Evolutionary conservation across 2,888 invertebrate species (phyloP).

Genomic region (Xestia xanthographa): DNA sequence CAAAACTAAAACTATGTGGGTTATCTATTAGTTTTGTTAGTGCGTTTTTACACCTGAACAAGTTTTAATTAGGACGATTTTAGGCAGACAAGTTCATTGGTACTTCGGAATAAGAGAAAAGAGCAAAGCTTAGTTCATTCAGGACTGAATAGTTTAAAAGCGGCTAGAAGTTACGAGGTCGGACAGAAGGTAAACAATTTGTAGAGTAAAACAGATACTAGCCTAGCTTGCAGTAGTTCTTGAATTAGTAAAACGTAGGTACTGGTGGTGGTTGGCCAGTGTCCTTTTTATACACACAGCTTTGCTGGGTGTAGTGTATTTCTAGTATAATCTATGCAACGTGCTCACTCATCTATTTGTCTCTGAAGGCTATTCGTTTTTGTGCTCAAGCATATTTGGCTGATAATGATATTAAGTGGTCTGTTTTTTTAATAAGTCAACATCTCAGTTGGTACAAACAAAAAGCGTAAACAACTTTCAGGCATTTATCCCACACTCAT

Average conservation of each 20-base stretch:
- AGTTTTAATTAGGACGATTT: neutral
- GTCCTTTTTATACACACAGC: neutral
- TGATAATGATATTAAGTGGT: neutral
- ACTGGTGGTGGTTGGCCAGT: neutral
- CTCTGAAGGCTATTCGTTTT: neutral
- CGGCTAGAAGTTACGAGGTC: constrained; percentile 32
- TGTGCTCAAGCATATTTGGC: neutral
- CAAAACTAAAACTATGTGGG: neutral
- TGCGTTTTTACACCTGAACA: neutral
- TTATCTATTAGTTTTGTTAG: neutral
- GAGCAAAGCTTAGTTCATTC: neutral
- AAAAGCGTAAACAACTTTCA: constrained; percentile 3
- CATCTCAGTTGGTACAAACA: neutral
- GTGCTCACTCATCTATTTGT: neutral
- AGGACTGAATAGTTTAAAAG: constrained; percentile 42
- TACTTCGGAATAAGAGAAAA: neutral
- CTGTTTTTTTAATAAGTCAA: neutral
- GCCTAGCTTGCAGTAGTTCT: neutral
- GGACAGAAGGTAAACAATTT: constrained; percentile 31
- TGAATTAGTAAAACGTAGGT: constrained; percentile 39
- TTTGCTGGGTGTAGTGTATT: neutral
- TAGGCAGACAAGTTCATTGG: neutral
- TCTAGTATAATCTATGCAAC: neutral
- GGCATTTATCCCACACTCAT: neutral
- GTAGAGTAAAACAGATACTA: constrained; percentile 1